phyloP scores from a whole-genome alignment of 64 coral and sea anemone species.

The Orbicella faveolata region DNA sequence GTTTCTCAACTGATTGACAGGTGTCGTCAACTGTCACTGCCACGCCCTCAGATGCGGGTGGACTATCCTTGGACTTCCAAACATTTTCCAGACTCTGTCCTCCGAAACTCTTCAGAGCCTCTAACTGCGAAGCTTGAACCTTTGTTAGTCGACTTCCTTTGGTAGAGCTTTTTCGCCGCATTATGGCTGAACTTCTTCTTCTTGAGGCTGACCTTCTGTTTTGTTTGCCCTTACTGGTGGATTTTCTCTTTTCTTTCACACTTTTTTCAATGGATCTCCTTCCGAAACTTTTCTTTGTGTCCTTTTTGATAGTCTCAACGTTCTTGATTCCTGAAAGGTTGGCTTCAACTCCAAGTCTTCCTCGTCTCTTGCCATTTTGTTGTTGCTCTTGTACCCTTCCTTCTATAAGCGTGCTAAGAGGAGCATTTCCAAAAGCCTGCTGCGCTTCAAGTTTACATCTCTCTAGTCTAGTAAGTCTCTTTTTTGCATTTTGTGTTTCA shows the following conservation, averaged over 20 bases:
- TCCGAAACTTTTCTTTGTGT: background rate
- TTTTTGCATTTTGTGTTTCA: background rate
- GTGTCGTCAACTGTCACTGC: background rate
- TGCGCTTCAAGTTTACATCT: conserved; percentile 61
- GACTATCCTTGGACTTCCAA: background rate
- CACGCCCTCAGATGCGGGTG: background rate
- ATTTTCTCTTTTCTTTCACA: background rate
- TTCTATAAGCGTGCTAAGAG: conserved; percentile 23
- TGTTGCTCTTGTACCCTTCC: conserved; percentile 5
- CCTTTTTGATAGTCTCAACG: background rate
- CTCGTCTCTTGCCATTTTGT: background rate
- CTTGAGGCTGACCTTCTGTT: conserved; percentile 10
- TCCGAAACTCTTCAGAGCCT: conserved; percentile 42
- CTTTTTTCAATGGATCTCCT: background rate
- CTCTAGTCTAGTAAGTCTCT: conserved; percentile 56
- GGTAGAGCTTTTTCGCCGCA: background rate
- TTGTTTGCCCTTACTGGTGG: conserved; percentile 40
- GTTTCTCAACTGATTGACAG: background rate
- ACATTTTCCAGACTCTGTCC: conserved; percentile 26
- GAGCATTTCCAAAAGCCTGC: conserved; percentile 61
- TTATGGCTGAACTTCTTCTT: conserved; percentile 9
- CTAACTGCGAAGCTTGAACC: conserved; percentile 16
- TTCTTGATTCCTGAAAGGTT: background rate
- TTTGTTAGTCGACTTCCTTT: conserved; percentile 51
- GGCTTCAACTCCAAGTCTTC: background rate